A percentile compares a stretch with the other conserved stretches of the same genome.
phyloP scores from a whole-genome alignment of 2,888 invertebrate species.

The Standfussiana lucernea region DNA sequence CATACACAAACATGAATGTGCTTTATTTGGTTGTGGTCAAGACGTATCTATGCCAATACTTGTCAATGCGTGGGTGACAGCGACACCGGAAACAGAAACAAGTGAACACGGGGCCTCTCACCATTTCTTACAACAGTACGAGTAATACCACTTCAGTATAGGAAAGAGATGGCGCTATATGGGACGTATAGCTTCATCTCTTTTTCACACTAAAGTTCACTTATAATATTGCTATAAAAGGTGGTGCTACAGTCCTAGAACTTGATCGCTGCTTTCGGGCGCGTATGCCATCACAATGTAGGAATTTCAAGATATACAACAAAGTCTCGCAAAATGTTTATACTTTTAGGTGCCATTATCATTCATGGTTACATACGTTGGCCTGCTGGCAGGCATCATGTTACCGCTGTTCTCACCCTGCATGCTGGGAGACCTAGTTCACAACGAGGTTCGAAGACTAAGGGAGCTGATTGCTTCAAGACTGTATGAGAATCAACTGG shows the following conservation, averaged over 20 bases:
- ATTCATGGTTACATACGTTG: slow-evolving; percentile 63
- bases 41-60: not conserved
- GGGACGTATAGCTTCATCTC: not conserved
- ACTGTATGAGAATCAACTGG: slow-evolving; percentile 81
- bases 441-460: slow-evolving; percentile 42
- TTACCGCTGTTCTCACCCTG: slow-evolving; percentile 47
- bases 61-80: not conserved
- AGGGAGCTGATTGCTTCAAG: slow-evolving; percentile 75
- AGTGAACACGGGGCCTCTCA: not conserved
- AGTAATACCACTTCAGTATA: not conserved
- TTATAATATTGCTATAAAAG: not conserved
- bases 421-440: slow-evolving; percentile 42
- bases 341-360: slow-evolving; percentile 69
- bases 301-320: not conserved
- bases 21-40: not conserved
- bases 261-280: not conserved
- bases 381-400: slow-evolving; percentile 44
- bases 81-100: not conserved
- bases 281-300: not conserved
- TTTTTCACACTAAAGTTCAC: not conserved
- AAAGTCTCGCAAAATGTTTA: not conserved
- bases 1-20: not conserved
- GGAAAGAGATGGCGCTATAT: not conserved
- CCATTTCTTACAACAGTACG: not conserved
- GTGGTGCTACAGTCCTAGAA: too few species aligned